Evolutionary conservation across 1,140 invertebrate genomes (phyloP).

Genomic region (Phocides pigmalion): DNA sequence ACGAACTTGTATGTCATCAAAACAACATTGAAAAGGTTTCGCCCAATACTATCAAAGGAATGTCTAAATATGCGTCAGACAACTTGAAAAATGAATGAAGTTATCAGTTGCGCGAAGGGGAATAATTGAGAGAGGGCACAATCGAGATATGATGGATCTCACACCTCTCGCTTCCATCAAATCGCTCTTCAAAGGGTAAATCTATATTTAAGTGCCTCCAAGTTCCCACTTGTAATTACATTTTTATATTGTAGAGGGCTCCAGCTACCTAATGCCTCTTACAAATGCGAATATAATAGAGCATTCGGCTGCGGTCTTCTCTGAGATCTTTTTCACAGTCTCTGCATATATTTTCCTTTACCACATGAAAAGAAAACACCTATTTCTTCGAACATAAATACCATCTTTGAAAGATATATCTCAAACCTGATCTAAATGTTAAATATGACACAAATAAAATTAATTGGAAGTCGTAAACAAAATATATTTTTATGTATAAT

Average conservation of each 20-base stretch:
- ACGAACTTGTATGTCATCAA: constrained; percentile 25
- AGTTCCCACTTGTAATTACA: constrained; percentile 76
- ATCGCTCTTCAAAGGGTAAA: constrained; percentile 78
- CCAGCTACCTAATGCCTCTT: constrained; percentile 64
- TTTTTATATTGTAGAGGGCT: constrained; percentile 75
- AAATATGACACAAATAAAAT: too few relatives aligned
- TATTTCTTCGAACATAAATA: too few relatives aligned
- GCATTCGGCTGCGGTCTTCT: constrained; percentile 33
- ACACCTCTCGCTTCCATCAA: constrained; percentile 69
- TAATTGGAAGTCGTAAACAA: too few relatives aligned
- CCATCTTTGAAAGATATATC: too few relatives aligned
- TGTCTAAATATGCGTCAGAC: constrained; percentile 48
- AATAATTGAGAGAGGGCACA: constrained; percentile 74
- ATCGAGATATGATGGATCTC: constrained; percentile 79
- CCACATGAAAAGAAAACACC: constrained; percentile 1
- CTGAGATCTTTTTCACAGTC: constrained; percentile 44
- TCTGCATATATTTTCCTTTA: constrained; percentile 16
- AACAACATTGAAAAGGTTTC: constrained; percentile 20
- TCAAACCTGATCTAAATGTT: too few relatives aligned
- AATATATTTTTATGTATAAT: too few relatives aligned
- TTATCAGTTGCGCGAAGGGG: constrained; percentile 62
- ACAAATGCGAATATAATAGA: constrained; percentile 79
- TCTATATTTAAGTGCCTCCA: constrained; percentile 78
- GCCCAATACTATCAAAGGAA: constrained; percentile 30
- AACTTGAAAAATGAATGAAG: constrained; percentile 76